Evolutionary conservation across 2,797 vertebrate genomes (phyloP).

Genomic region (Lacerta viridis): DNA sequence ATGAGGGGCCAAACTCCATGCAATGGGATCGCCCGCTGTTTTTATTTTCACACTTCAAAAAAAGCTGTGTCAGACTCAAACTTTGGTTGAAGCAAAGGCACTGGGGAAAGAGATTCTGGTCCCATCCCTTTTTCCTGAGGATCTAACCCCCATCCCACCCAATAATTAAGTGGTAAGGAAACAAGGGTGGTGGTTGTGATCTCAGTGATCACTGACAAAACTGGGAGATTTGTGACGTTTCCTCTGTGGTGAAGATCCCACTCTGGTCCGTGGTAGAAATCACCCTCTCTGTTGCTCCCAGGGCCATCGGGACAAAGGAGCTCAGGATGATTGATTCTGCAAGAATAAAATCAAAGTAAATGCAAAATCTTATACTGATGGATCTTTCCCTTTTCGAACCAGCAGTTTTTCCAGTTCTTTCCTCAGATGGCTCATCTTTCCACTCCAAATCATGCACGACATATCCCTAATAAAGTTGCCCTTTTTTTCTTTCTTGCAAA

Average conservation of each 20-base stretch:
- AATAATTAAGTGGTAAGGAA: not conserved
- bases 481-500: not conserved
- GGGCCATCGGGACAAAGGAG: not conserved
- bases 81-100: too few relatives aligned
- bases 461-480: not conserved
- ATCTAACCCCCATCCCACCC: too few relatives aligned
- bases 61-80: too few relatives aligned
- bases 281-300: too few relatives aligned
- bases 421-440: too few relatives aligned
- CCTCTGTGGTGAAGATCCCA: not conserved
- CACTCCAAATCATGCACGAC: too few relatives aligned
- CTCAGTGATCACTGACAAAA: not conserved
- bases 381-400: not conserved
- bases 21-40: not conserved
- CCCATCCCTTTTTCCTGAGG: too few relatives aligned
- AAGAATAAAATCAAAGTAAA: not conserved
- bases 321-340: not conserved
- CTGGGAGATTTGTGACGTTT: not conserved
- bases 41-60: not conserved
- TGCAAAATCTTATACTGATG: not conserved
- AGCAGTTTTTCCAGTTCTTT: not conserved
- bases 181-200: too few relatives aligned
- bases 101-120: too few relatives aligned
- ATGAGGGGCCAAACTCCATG: not conserved
- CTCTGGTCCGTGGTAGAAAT: rapidly evolving